Evolutionary conservation across 2,113 vertebrate species (phyloP).

Genomic region (Antechinus flavipes): DNA sequence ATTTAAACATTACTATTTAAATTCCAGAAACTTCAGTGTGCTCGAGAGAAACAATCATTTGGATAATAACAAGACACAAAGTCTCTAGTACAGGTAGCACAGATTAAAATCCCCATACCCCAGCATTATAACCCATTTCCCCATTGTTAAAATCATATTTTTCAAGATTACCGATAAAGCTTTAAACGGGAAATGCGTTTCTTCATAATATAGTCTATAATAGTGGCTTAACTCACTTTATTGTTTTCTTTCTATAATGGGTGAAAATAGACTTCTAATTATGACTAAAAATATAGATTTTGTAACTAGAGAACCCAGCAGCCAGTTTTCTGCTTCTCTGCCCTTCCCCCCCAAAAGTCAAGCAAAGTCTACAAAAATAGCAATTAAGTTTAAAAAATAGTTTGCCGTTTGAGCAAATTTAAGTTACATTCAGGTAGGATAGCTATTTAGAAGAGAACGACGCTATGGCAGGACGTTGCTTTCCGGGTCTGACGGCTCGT

Average conservation of each 20-base stretch:
- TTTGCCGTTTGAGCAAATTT: conserved; percentile 89
- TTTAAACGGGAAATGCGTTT: conserved; percentile 76
- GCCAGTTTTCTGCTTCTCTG: conserved; percentile 84
- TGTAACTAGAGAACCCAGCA: conserved; percentile 91
- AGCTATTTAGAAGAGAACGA: conserved; percentile 71
- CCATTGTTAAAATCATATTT: conserved; percentile 80
- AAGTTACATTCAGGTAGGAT: conserved; percentile 92
- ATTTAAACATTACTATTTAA: conserved; percentile 84
- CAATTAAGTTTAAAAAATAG: conserved; percentile 98
- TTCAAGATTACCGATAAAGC: conserved; percentile 78
- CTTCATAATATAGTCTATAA: conserved; percentile 75
- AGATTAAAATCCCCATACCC: conserved; percentile 75
- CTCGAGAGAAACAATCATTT: conserved; percentile 82
- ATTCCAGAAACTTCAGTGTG: conserved; percentile 82
- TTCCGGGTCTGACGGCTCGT: neutral
- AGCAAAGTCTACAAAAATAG: conserved; percentile 99
- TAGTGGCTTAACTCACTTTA: conserved; percentile 78
- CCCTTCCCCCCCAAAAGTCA: conserved; percentile 82
- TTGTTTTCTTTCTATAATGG: conserved; percentile 84
- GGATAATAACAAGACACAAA: conserved; percentile 77
- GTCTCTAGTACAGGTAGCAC: conserved; percentile 62
- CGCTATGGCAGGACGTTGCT: conserved; percentile 1
- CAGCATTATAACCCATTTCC: conserved; percentile 65
- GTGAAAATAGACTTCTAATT: conserved; percentile 97
- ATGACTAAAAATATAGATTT: conserved; percentile 99